Percentiles rank a stretch among this genome's conserved stretches.
Conservation (phyloP, 2,113 vertebrate genomes). For the Oryzias woworae region DNA sequence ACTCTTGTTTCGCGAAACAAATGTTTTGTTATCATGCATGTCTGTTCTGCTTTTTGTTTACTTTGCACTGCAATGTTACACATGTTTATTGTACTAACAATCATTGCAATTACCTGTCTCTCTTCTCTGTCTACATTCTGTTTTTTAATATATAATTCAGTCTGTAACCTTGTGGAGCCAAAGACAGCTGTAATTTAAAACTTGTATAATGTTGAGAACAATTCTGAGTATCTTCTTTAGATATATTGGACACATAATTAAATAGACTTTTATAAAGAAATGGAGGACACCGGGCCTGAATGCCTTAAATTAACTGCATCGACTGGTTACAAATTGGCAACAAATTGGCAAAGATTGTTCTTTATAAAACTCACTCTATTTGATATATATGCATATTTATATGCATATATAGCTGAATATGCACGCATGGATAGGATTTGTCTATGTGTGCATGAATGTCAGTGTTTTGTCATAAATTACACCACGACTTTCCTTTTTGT, state of each 20-base stretch:
- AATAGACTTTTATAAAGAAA: slow-evolving; percentile 80
- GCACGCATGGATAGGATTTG: slow-evolving; percentile 53
- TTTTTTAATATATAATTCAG: not conserved
- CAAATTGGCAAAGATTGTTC: slow-evolving; percentile 64
- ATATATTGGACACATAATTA: slow-evolving; percentile 69
- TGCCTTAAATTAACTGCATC: slow-evolving; percentile 54
- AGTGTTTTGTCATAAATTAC: slow-evolving; percentile 64
- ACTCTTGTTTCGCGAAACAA: slow-evolving; percentile 8
- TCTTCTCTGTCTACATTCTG: slow-evolving; percentile 4
- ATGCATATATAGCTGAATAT: slow-evolving; percentile 78
- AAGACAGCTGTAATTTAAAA: slow-evolving; percentile 30
- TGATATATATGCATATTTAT: slow-evolving; percentile 78
- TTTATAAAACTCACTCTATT: slow-evolving; percentile 82
- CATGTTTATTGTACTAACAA: slow-evolving; percentile 22
- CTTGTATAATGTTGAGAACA: slow-evolving; percentile 8
- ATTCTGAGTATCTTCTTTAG: slow-evolving; percentile 72
- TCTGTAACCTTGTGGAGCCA: slow-evolving; percentile 36
- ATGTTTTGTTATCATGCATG: slow-evolving; percentile 17
- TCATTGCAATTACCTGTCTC: not conserved
- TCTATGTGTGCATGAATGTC: slow-evolving; percentile 68
- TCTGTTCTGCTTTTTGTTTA: slow-evolving; percentile 23
- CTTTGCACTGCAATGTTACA: slow-evolving; percentile 10
- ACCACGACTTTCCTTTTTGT: slow-evolving; percentile 29
- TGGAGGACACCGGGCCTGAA: slow-evolving; percentile 54
- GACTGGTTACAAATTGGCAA: slow-evolving; percentile 57